phyloP scores from a whole-genome alignment of 2,113 vertebrate genomes.

The Cnemophilus loriae region DNA sequence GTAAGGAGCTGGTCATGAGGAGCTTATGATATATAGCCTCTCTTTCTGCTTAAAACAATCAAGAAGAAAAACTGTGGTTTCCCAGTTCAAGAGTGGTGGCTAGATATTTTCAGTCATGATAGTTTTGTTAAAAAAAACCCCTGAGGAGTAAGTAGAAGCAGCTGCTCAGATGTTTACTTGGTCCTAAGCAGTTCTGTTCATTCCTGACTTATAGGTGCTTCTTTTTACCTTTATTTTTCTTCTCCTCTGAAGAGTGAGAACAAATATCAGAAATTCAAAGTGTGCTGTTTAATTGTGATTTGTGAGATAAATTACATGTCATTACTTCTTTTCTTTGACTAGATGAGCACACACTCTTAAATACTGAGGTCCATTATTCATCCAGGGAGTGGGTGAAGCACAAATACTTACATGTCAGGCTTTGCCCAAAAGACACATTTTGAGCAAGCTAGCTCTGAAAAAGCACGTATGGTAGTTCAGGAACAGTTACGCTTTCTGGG shows the following conservation, averaged over 20 bases:
- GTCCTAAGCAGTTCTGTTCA: background rate
- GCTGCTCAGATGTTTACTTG: background rate
- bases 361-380: background rate
- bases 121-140: background rate
- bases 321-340: background rate
- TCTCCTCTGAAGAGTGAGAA: background rate
- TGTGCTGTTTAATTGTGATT: background rate
- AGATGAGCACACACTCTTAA: background rate
- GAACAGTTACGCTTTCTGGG: background rate
- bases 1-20: background rate
- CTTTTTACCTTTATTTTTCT: background rate
- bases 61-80: background rate
- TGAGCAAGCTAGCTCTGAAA: background rate
- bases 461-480: background rate
- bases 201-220: background rate
- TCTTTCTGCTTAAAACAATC: background rate
- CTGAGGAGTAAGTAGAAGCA: background rate
- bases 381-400: background rate
- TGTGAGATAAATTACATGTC: background rate
- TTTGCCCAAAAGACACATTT: slow-evolving; percentile 2
- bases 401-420: background rate
- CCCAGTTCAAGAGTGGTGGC: background rate
- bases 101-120: background rate
- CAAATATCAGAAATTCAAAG: background rate
- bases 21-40: background rate